Evolutionary conservation across 2,113 vertebrate species (phyloP).

Genomic region (Zosterops borbonicus): DNA sequence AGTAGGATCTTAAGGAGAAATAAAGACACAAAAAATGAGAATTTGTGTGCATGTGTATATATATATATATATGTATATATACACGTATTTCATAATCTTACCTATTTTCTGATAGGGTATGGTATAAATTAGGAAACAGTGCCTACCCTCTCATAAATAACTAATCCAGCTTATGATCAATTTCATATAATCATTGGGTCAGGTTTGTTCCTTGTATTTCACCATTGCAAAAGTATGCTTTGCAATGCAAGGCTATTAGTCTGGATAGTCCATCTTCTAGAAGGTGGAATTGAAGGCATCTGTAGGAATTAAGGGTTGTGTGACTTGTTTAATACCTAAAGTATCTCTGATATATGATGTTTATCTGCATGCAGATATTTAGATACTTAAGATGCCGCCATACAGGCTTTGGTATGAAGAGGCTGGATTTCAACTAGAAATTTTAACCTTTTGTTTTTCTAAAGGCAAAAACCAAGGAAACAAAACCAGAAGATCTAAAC

Average conservation of each 20-base stretch:
- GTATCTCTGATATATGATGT: background rate
- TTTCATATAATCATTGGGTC: background rate
- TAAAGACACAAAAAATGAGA: background rate
- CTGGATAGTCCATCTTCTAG: background rate
- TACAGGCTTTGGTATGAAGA: background rate
- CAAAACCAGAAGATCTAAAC: background rate
- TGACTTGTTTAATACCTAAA: background rate
- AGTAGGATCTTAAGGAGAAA: background rate
- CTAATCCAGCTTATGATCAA: background rate
- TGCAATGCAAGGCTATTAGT: background rate
- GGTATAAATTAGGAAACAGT: background rate
- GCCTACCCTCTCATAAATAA: background rate
- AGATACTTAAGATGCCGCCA: background rate
- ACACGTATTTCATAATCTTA: background rate
- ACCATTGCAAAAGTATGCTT: background rate
- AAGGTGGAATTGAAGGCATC: background rate
- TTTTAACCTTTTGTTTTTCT: background rate
- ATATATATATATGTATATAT: background rate
- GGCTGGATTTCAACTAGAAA: background rate
- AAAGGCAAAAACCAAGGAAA: background rate
- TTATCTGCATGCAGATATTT: background rate
- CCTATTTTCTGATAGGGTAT: background rate
- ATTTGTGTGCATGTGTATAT: no score
- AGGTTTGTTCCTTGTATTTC: background rate
- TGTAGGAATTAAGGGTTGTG: background rate